phyloP scores from a whole-genome alignment of 2,888 invertebrate genomes.

The Temnothorax rugatulus region DNA sequence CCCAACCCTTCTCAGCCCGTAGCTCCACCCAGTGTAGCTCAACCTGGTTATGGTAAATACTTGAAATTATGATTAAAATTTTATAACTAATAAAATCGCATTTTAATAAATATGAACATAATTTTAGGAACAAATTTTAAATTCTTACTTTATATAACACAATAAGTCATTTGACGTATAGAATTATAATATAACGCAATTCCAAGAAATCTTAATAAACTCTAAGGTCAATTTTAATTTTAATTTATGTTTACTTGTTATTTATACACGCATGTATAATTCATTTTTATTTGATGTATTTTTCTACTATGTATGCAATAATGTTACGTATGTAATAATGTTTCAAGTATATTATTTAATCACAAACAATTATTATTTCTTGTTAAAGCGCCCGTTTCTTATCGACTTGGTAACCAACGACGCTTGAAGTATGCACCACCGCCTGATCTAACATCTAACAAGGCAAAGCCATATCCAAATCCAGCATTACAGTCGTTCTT shows the following conservation, averaged over 20 bases:
- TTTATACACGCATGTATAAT: no score
- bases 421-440: conserved; percentile 93
- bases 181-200: neutral
- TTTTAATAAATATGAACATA: neutral
- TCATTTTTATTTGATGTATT: neutral
- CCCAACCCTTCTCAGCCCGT: conserved; percentile 66
- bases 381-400: conserved; percentile 84
- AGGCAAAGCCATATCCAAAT: conserved; percentile 65
- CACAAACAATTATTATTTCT: neutral
- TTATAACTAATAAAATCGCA: neutral
- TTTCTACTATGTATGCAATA: neutral
- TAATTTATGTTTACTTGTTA: no score
- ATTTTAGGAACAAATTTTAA: neutral
- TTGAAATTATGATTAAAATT: neutral
- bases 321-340: neutral
- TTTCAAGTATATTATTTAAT: neutral
- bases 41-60: conserved; percentile 75
- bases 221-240: neutral
- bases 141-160: neutral
- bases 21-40: conserved; percentile 61
- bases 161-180: neutral
- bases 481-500: conserved; percentile 57
- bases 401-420: conserved; percentile 90
- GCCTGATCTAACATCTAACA: conserved; percentile 89
- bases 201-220: neutral